These are phyloP conservation scores for Chirona hameri DNA, from an alignment of 2,888 invertebrate species.

Conservation along the genomic window DNA sequence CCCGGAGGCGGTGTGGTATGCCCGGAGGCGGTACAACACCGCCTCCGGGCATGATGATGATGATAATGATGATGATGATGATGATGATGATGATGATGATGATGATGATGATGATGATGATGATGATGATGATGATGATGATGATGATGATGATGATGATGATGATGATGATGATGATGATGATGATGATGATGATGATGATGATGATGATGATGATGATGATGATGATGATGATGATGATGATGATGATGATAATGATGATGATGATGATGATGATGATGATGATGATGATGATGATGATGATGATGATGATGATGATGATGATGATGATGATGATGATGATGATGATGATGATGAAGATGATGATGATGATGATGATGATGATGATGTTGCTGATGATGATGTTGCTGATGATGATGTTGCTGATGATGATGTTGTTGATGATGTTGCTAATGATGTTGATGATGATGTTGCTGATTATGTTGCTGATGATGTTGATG, in stretches of 20 bases:
- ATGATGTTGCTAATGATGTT: no score
- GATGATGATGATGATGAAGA: not conserved
- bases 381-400: no score
- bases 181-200: not conserved
- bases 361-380: no score
- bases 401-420: no score
- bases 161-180: not conserved
- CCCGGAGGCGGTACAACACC: no score
- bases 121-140: not conserved
- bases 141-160: not conserved
- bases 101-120: not conserved
- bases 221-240: not conserved
- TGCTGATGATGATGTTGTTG: no score
- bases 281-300: not conserved
- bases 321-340: no score
- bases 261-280: constrained; percentile 5
- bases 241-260: not conserved
- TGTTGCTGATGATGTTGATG: no score
- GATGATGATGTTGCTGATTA: no score
- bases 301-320: no score
- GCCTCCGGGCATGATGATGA: not conserved
- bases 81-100: constrained; percentile 3
- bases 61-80: not conserved
- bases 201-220: not conserved
- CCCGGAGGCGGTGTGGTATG: no score